phyloP scores from a whole-genome alignment of 2,113 vertebrate species.

The Tichodroma muraria region DNA sequence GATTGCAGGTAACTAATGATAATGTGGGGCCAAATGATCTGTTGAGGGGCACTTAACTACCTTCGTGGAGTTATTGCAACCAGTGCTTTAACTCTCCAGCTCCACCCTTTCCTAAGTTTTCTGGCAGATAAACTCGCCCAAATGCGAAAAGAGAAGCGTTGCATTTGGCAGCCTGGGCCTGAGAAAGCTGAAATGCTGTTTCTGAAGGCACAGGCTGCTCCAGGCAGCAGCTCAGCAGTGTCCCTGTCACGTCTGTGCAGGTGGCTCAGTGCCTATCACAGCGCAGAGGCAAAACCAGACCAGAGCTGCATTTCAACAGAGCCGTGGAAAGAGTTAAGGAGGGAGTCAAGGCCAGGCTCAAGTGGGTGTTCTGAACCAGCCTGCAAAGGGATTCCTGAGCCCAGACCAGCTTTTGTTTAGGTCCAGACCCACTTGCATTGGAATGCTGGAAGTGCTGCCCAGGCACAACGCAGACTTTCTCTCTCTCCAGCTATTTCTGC shows the following conservation, averaged over 20 bases:
- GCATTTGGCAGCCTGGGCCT: background rate
- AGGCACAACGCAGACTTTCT: slow-evolving; percentile 25
- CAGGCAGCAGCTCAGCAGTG: background rate
- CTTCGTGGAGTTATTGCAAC: background rate
- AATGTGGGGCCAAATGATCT: background rate
- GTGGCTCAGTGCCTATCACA: background rate
- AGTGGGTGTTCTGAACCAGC: slow-evolving; percentile 16
- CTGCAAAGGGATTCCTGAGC: background rate
- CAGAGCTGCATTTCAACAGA: background rate
- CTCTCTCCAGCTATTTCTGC: background rate
- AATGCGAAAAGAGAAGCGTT: background rate
- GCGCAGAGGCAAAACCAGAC: background rate
- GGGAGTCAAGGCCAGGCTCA: background rate
- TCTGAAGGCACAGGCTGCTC: background rate
- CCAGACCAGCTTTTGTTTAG: slow-evolving; percentile 21
- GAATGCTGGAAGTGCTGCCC: background rate
- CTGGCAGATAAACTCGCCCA: background rate
- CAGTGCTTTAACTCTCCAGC: background rate
- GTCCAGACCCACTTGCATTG: background rate
- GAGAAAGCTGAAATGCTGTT: background rate
- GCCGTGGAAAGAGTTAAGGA: background rate
- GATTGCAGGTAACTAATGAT: background rate
- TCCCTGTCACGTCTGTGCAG: background rate
- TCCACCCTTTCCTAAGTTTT: background rate
- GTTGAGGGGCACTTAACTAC: background rate